These are phyloP conservation scores for Thysanoteuthis rhombus DNA, from an alignment of 2,888 invertebrate genomes.

Conservation along the genomic window DNA sequence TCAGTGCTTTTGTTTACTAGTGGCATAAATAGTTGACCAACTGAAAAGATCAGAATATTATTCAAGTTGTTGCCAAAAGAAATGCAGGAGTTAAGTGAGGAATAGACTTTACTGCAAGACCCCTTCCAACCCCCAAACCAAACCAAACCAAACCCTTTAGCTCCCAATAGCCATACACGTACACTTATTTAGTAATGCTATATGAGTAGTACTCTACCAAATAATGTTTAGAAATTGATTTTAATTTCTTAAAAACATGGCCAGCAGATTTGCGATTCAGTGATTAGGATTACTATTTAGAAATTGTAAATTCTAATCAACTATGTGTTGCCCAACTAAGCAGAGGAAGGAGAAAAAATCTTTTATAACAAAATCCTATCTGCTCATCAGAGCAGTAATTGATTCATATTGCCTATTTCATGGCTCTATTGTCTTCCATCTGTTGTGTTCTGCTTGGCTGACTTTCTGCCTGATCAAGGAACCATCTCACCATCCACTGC, in stretches of 20 bases:
- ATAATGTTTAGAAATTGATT: background rate
- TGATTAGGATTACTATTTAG: background rate
- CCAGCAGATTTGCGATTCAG: background rate
- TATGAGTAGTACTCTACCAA: background rate
- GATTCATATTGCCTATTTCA: slow-evolving; percentile 12
- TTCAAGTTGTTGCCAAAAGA: background rate
- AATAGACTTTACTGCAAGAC: background rate
- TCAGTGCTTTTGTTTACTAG: background rate
- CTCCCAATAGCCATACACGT: too few species aligned
- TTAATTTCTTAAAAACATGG: background rate
- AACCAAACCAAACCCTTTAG: too few species aligned
- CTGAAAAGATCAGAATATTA: background rate
- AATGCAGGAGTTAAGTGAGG: background rate
- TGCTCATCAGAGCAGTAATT: slow-evolving; percentile 12
- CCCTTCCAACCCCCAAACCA: background rate
- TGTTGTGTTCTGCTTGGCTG: background rate
- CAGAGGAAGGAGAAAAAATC: background rate
- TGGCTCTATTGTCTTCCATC: background rate
- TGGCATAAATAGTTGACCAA: slow-evolving; percentile 12
- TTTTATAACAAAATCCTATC: background rate
- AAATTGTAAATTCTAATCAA: background rate
- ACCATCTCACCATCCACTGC: background rate
- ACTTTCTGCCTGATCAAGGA: background rate
- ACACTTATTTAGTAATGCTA: background rate
- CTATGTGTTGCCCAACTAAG: background rate